A percentile compares a stretch with the other conserved stretches of the same genome.
phyloP scores from a whole-genome alignment of 1,140 invertebrate genomes.

The Antheraea pernyi region DNA sequence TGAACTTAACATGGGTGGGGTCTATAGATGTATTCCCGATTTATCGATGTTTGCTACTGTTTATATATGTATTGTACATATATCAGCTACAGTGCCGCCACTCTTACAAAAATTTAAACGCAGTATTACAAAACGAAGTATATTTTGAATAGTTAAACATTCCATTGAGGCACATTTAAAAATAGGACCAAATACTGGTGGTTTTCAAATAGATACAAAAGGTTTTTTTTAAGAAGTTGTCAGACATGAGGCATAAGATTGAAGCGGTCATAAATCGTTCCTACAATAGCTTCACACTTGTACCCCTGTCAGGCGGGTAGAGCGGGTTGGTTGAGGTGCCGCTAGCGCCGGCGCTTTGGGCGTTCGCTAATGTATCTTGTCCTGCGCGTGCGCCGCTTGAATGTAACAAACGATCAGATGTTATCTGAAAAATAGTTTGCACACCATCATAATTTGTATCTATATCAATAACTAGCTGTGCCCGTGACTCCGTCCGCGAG shows the following conservation, averaged over 20 bases:
- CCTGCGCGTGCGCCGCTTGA: background rate
- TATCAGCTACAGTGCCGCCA: too few species aligned
- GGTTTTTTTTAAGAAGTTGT: background rate
- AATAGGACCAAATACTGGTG: too few species aligned
- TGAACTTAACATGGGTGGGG: too few species aligned
- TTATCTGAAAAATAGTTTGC: background rate
- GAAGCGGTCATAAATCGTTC: background rate
- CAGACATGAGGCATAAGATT: background rate
- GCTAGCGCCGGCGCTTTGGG: slow-evolving; percentile 56
- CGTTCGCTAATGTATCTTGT: background rate
- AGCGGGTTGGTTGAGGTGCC: slow-evolving; percentile 10
- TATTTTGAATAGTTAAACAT: too few species aligned
- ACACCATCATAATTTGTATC: background rate
- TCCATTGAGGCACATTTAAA: too few species aligned
- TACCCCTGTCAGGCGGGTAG: background rate
- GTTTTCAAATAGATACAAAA: background rate
- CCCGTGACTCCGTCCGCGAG: too few species aligned
- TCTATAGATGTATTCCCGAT: too few species aligned
- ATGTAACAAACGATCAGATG: background rate
- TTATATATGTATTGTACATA: too few species aligned
- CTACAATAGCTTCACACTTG: slow-evolving; percentile 5
- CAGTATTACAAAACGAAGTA: too few species aligned
- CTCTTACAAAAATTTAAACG: too few species aligned
- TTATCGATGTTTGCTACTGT: too few species aligned
- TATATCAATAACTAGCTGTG: too few species aligned